Conservation (phyloP, 2,888 invertebrate genomes). For the Nomada goodeniana region DNA sequence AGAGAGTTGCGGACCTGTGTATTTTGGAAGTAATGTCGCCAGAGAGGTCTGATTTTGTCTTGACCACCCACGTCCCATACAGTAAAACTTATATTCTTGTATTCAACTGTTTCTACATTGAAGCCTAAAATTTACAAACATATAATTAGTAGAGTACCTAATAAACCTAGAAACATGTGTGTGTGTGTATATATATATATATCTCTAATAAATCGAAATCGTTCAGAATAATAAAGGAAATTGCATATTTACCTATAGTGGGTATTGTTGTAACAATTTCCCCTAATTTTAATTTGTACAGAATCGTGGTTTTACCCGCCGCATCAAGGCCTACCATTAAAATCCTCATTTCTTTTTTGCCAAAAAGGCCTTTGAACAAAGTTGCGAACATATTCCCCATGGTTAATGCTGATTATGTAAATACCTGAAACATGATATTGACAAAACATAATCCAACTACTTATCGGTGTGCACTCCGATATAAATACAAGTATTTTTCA, state of each 20-base stretch:
- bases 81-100: slow-evolving; percentile 99
- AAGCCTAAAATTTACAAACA: slow-evolving; percentile 88
- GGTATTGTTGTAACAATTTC: slow-evolving; percentile 99
- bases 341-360: slow-evolving; percentile 99
- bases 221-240: slow-evolving; percentile 53
- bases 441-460: not conserved
- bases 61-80: slow-evolving; percentile 99
- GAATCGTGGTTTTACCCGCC: slow-evolving; percentile 99
- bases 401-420: slow-evolving; percentile 86
- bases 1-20: slow-evolving; percentile 90
- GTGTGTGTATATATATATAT: not conserved
- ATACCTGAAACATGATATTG: slow-evolving; percentile 84
- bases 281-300: slow-evolving; percentile 99
- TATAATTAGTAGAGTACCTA: slow-evolving; percentile 4
- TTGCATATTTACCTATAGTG: slow-evolving; percentile 94
- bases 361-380: slow-evolving; percentile 99
- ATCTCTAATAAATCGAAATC: not conserved
- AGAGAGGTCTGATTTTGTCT: slow-evolving; percentile 98
- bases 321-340: slow-evolving; percentile 99
- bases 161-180: no score
- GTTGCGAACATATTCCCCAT: slow-evolving; percentile 99
- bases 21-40: slow-evolving; percentile 99
- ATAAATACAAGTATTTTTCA: not conserved
- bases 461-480: not conserved
- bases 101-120: slow-evolving; percentile 99